A percentile compares a stretch with the other conserved stretches of the same genome.
These are phyloP conservation scores for Magallana nippona DNA, from an alignment of 2,888 invertebrate genomes.

Conservation along the genomic window DNA sequence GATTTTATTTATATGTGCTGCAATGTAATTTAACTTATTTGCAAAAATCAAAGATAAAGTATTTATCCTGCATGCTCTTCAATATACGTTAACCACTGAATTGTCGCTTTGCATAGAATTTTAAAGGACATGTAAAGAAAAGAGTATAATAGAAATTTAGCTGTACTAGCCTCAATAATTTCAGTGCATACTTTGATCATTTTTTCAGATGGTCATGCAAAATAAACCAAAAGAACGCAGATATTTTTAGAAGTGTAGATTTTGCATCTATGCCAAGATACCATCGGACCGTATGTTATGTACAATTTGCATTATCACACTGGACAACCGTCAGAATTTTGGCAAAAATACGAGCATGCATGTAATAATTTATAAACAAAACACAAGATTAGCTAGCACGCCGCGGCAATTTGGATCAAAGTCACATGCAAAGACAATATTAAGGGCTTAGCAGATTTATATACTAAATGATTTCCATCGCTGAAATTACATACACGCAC, in stretches of 20 bases:
- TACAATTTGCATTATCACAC: conserved; percentile 7
- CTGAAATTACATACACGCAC: too few relatives aligned
- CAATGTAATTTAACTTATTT: too few relatives aligned
- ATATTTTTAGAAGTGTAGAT: neutral
- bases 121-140: too few relatives aligned
- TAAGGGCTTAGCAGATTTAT: neutral
- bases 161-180: too few relatives aligned
- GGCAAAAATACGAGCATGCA: neutral
- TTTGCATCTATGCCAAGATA: conserved; percentile 8
- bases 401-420: neutral
- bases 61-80: too few relatives aligned
- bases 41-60: too few relatives aligned
- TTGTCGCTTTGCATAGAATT: too few relatives aligned
- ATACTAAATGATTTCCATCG: neutral
- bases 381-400: neutral
- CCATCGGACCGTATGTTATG: neutral
- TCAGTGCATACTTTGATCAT: neutral
- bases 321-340: conserved; percentile 18
- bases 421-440: neutral
- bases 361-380: conserved; percentile 12
- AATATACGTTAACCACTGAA: too few relatives aligned
- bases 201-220: neutral
- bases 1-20: too few relatives aligned
- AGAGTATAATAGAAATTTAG: too few relatives aligned
- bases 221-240: neutral